Evolutionary conservation across 2,888 invertebrate species (phyloP), one percentile per base, ranked within the genome.

Genomic region (Anticlea derivata): DNA sequence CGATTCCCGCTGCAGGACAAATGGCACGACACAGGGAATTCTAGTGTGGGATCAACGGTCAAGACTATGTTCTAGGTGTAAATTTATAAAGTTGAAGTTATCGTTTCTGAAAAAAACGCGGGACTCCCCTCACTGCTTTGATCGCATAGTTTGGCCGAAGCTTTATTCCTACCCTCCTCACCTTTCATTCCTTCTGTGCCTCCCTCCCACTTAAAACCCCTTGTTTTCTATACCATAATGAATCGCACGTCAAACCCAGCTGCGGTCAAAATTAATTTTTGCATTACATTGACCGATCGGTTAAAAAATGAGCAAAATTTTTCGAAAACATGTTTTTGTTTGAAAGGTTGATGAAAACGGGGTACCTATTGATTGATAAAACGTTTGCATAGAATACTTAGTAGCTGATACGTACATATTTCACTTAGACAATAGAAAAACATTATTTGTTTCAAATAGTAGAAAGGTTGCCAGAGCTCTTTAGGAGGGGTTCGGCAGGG

Each of bases 231-330:
- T 47, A 50, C 26, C 34, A 40, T 58, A 63, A 63, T 60, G 58
- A 60, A 65, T 61, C 26, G 46, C 41, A 37, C 52, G 61, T 60
- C 65, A 60, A 58, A 52, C 26, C 13, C 63, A 65, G 57, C 50
- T 40, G 64, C 35, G 53, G 50, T 55, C 49, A 58, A 57, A 55
- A 60, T 63, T 60, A 60, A 63, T 60, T 60, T 58, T 40, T 51
- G 57, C 56, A 60, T 46, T 31, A 47, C 26, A 4, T 40, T 51
- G 54, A 52, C 35, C 41, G 60, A 55, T 53, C 39, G 48, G 22
- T 34, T 40, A 5, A 44, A 53, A 46, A 11, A 52, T 27, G 27
- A 34, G 43, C 7, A 47, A 47, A 43, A 12, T 41, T 52, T 47
- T 30, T 23, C 7, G 31, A 52, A 48, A 48, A 52, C 43, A 52